phyloP scores from a whole-genome alignment of 2,797 vertebrate species.

The Sylvia borin region DNA sequence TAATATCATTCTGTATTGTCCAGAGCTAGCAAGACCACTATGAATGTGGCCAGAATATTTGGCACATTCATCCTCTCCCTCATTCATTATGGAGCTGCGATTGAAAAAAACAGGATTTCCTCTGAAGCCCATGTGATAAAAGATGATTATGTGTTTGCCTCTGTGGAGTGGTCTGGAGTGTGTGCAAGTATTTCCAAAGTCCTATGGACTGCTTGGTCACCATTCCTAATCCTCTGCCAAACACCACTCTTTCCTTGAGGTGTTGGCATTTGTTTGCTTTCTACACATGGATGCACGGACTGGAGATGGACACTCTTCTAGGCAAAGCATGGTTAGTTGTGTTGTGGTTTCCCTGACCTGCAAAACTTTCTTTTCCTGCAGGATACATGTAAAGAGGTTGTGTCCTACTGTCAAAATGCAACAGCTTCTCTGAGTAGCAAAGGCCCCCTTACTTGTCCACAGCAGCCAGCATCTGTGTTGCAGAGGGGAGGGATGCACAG shows the following conservation, averaged over 20 bases:
- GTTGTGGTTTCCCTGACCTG: not conserved
- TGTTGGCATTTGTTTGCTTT: not conserved
- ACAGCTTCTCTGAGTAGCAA: not conserved
- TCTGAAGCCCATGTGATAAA: accelerated
- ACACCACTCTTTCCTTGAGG: not conserved
- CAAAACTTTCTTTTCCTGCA: not conserved
- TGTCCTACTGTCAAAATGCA: not conserved
- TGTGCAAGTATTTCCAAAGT: not conserved
- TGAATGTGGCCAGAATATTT: not conserved
- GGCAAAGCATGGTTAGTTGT: not conserved
- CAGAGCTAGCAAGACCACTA: not conserved
- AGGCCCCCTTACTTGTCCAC: not conserved
- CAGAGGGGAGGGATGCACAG: not conserved
- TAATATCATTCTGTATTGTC: not conserved
- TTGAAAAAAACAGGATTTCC: not conserved
- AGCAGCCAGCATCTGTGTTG: not conserved
- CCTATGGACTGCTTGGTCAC: not conserved
- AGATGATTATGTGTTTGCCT: not conserved
- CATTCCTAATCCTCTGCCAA: not conserved
- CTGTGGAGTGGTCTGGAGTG: not conserved
- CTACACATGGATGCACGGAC: not conserved
- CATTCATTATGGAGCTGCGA: not conserved
- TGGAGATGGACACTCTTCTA: not conserved
- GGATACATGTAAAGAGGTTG: not conserved
- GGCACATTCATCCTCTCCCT: not conserved